Percentiles rank a stretch among this genome's conserved stretches.
These are phyloP conservation scores for Folsomia candida DNA, from an alignment of 2,888 invertebrate species.

Conservation along the genomic window DNA sequence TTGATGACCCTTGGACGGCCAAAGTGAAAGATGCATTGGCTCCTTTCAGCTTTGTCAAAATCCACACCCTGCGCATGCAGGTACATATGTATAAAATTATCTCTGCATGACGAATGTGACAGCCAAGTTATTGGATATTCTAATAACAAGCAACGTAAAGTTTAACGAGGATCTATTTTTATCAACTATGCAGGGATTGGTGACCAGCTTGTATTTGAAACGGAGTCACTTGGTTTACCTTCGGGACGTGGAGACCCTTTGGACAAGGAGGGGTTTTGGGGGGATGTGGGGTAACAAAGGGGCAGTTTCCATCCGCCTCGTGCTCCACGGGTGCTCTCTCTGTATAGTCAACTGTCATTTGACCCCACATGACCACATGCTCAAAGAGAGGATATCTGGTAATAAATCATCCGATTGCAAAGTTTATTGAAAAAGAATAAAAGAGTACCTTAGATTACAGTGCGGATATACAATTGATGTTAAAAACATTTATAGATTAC, in stretches of 20 bases:
- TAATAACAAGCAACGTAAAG: too few species aligned
- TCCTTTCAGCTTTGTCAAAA: constrained; percentile 59
- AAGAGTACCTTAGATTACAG: too few species aligned
- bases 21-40: constrained; percentile 44
- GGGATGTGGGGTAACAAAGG: constrained; percentile 98
- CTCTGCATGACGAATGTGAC: too few species aligned
- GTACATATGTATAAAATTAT: too few species aligned
- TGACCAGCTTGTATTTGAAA: constrained; percentile 74
- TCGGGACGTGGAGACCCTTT: constrained; percentile 79
- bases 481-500: constrained; percentile 82
- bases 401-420: too few species aligned
- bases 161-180: too few species aligned
- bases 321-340: constrained; percentile 81
- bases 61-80: constrained; percentile 76
- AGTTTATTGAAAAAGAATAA: too few species aligned
- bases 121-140: too few species aligned
- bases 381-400: constrained; percentile 83
- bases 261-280: constrained; percentile 83
- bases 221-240: constrained; percentile 77
- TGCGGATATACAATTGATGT: too few species aligned
- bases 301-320: constrained; percentile 81
- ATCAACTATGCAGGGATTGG: constrained; percentile 83
- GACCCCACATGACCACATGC: constrained; percentile 80
- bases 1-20: constrained; percentile 79
- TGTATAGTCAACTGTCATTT: constrained; percentile 87